These are phyloP conservation scores for Gallinago stenura DNA, from an alignment of 2,797 vertebrate genomes.

Conservation along the genomic window DNA sequence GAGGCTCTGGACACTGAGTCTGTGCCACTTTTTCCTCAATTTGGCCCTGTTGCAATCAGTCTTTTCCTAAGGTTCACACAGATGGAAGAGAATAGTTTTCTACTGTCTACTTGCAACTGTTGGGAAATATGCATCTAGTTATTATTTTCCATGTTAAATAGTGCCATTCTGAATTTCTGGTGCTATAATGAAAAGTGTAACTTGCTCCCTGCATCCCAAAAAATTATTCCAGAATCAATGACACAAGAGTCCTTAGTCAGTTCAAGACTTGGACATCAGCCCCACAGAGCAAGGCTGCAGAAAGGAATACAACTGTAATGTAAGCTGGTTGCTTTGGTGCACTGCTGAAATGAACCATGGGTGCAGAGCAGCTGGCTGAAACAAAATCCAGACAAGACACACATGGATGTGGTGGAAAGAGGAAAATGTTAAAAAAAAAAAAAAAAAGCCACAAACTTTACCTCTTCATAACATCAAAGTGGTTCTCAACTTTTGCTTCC, in stretches of 20 bases:
- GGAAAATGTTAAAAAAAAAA: neutral
- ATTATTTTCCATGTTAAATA: neutral
- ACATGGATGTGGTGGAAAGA: neutral
- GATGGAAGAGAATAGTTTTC: neutral
- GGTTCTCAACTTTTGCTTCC: neutral
- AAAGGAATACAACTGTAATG: neutral
- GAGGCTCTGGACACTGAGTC: neutral
- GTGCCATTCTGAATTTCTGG: neutral
- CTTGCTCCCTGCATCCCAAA: neutral
- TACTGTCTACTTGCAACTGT: neutral
- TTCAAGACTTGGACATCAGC: neutral
- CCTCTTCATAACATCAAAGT: neutral
- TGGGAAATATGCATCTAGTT: neutral
- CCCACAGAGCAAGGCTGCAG: neutral
- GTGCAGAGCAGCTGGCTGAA: neutral
- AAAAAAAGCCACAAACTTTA: neutral
- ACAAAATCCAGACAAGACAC: neutral
- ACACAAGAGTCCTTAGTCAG: neutral
- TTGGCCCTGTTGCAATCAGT: neutral
- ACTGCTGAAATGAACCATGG: neutral
- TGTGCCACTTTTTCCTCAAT: neutral
- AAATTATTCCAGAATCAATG: neutral
- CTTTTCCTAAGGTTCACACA: neutral
- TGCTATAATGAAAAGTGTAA: neutral
- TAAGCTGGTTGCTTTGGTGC: neutral